A percentile compares a stretch with the other conserved stretches of the same genome.
Conservation (phyloP, 2,113 vertebrate species). For the Diadophis punctatus region DNA sequence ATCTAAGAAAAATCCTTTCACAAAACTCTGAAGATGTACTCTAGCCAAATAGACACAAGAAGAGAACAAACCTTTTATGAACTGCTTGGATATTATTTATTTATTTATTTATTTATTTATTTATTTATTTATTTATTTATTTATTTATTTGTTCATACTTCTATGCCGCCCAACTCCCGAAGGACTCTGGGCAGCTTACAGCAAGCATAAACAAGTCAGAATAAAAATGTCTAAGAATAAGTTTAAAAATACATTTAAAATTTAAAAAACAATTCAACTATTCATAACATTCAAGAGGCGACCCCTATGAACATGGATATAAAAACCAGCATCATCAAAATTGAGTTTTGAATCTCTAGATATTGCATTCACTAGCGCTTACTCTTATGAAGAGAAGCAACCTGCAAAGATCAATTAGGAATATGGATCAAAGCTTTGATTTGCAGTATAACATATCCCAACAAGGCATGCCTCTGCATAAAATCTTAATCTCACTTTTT, state of each 20-base stretch:
- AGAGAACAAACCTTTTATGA: background rate
- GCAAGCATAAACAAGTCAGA: no score
- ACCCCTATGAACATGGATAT: background rate
- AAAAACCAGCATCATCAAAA: background rate
- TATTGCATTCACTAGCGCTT: background rate
- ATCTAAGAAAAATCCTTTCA: background rate
- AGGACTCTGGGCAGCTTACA: no score
- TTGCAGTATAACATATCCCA: background rate
- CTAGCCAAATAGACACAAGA: background rate
- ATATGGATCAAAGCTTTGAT: background rate
- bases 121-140: no score
- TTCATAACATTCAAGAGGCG: no score
- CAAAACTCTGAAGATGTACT: background rate
- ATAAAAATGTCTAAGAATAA: no score
- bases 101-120: no score
- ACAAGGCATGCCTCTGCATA: background rate
- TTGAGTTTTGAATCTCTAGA: background rate
- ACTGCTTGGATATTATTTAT: background rate
- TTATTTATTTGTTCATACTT: no score
- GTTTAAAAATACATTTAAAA: no score
- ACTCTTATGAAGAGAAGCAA: background rate
- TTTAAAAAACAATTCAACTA: no score
- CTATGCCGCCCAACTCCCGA: no score
- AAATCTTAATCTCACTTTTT: background rate
- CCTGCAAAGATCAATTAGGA: background rate